A percentile compares a stretch with the other conserved stretches of the same genome.
These are phyloP conservation scores for Neuroterus valhalla DNA, from an alignment of 1,140 invertebrate genomes.

Conservation along the genomic window DNA sequence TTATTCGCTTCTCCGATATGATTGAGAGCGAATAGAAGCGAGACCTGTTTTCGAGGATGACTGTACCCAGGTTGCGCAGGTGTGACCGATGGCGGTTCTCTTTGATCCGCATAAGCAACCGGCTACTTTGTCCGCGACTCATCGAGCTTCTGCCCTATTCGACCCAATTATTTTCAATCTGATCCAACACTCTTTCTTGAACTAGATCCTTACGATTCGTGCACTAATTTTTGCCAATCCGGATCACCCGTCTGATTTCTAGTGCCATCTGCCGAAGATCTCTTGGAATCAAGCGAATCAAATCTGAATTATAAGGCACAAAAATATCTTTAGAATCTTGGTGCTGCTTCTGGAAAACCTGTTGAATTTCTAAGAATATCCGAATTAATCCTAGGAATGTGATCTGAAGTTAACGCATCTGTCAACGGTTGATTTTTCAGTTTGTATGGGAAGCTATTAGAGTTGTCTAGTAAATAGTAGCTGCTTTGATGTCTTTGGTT, in stretches of 20 bases:
- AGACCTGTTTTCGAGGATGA: constrained; percentile 39
- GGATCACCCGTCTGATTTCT: neutral
- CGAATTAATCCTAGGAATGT: too few species aligned
- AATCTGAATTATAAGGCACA: too few species aligned
- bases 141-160: constrained; percentile 55
- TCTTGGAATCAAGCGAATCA: too few species aligned
- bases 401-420: too few species aligned
- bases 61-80: constrained; percentile 69
- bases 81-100: constrained; percentile 71
- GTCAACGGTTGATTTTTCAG: too few species aligned
- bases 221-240: neutral
- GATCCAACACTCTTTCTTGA: constrained; percentile 52
- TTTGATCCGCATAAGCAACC: constrained; percentile 67
- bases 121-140: constrained; percentile 66
- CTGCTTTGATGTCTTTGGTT: neutral
- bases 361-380: too few species aligned
- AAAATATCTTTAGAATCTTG: too few species aligned
- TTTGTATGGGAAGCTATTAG: too few species aligned
- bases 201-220: constrained; percentile 2
- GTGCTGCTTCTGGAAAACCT: too few species aligned
- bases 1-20: neutral
- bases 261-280: neutral
- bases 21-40: constrained; percentile 21
- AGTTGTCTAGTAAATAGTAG: neutral
- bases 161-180: constrained; percentile 54